Conservation (phyloP, 1,140 invertebrate species). For the Trichonephila clavata region DNA sequence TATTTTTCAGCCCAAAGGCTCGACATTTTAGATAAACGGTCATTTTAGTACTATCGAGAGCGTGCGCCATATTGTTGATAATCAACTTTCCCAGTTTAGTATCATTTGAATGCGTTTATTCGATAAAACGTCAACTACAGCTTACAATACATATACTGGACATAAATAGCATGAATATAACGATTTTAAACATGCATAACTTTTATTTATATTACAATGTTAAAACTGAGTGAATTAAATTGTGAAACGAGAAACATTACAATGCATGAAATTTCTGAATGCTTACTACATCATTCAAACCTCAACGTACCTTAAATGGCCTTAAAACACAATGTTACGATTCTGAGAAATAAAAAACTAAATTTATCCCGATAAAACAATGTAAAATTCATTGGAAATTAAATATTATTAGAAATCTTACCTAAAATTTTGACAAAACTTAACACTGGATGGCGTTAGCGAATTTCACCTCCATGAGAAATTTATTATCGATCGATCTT, state of each 20-base stretch:
- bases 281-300: constrained; percentile 5
- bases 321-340: not conserved
- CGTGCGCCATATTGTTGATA: constrained; percentile 60
- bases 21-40: constrained; percentile 54
- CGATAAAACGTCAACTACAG: not conserved
- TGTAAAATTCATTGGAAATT: constrained; percentile 10
- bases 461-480: constrained; percentile 57
- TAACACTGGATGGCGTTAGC: constrained; percentile 77
- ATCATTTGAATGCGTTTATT: not conserved
- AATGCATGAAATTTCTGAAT: constrained; percentile 27
- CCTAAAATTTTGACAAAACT: constrained; percentile 76
- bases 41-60: constrained; percentile 30
- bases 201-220: not conserved
- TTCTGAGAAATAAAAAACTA: constrained; percentile 28
- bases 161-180: not conserved
- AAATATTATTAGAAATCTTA: constrained; percentile 68
- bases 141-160: not conserved
- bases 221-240: not conserved
- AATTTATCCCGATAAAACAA: constrained; percentile 51
- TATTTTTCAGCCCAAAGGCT: constrained; percentile 71
- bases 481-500: constrained; percentile 52
- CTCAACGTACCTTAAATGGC: not conserved
- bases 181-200: not conserved
- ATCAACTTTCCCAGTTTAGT: not conserved
- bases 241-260: not conserved